Conservation (phyloP, 2,113 vertebrate genomes). For the Stigmatopora nigra region DNA sequence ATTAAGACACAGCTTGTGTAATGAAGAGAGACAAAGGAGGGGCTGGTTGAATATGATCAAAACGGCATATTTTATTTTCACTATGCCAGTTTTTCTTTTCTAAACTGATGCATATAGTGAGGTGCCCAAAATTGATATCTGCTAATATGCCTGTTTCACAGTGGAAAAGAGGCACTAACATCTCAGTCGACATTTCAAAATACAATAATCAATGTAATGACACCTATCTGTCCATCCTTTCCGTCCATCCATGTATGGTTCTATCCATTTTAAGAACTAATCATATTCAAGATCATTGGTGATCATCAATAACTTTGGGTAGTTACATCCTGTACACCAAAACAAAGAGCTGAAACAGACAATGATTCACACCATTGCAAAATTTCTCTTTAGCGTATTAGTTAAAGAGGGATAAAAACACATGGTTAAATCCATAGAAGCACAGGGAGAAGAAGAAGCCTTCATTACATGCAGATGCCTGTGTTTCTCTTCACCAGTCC, state of each 20-base stretch:
- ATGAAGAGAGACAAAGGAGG: constrained; percentile 60
- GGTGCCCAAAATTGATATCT: constrained; percentile 12
- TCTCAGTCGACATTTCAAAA: not conserved
- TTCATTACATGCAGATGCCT: too few species aligned
- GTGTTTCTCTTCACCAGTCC: too few species aligned
- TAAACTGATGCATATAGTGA: constrained; percentile 12
- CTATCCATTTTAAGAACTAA: not conserved
- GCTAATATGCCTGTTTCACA: not conserved
- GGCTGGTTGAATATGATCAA: constrained; percentile 54
- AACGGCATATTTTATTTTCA: constrained; percentile 39
- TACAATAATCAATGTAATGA: not conserved
- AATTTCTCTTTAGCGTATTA: not conserved
- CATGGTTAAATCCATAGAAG: too few species aligned
- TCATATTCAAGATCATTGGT: not conserved
- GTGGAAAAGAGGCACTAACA: not conserved
- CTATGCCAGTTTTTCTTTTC: not conserved
- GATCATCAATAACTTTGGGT: not conserved
- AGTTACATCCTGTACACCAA: not conserved
- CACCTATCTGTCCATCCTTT: not conserved
- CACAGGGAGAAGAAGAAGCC: too few species aligned
- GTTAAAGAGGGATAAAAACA: too few species aligned
- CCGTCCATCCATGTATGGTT: not conserved
- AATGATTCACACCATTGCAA: not conserved
- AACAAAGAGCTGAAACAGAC: not conserved
- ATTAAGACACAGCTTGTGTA: constrained; percentile 65